Evolutionary conservation across 2,113 vertebrate species (phyloP).

Genomic region (Nerophis lumbriciformis): DNA sequence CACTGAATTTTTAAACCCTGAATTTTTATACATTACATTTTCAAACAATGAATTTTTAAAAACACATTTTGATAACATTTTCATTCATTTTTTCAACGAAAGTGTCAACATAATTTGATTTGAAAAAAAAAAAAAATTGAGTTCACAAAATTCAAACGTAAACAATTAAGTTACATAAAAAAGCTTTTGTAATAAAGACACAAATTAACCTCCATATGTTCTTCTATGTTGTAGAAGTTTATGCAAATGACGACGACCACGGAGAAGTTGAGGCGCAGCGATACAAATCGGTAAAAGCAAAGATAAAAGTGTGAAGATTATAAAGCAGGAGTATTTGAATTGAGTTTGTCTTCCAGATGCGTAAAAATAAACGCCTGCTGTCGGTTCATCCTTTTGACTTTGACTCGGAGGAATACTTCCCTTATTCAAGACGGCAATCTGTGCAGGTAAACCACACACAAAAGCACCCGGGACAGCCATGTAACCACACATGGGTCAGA

Average conservation of each 20-base stretch:
- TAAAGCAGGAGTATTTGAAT: no score
- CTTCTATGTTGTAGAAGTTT: constrained; percentile 37
- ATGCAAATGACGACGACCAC: constrained; percentile 62
- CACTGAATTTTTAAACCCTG: no score
- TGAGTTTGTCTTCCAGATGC: constrained; percentile 52
- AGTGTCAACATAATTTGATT: no score
- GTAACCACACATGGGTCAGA: not conserved
- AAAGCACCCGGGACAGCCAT: not conserved
- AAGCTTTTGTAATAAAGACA: no score
- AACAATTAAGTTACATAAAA: no score
- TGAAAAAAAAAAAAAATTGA: no score
- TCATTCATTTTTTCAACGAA: no score
- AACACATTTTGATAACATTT: no score
- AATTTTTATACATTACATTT: no score
- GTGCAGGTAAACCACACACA: constrained; percentile 50
- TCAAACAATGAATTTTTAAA: no score
- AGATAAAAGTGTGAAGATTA: accelerated
- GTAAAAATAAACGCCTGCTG: constrained; percentile 86
- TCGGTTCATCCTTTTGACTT: constrained; percentile 85
- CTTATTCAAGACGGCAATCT: constrained; percentile 69
- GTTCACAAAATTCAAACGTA: no score
- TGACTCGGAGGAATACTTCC: constrained; percentile 79
- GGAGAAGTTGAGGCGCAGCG: constrained; percentile 65
- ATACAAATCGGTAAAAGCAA: constrained; percentile 68
- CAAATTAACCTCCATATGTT: not conserved